A percentile compares a stretch with the other conserved stretches of the same genome.
phyloP scores from a whole-genome alignment of 2,113 vertebrate species.

The Verasper variegatus region DNA sequence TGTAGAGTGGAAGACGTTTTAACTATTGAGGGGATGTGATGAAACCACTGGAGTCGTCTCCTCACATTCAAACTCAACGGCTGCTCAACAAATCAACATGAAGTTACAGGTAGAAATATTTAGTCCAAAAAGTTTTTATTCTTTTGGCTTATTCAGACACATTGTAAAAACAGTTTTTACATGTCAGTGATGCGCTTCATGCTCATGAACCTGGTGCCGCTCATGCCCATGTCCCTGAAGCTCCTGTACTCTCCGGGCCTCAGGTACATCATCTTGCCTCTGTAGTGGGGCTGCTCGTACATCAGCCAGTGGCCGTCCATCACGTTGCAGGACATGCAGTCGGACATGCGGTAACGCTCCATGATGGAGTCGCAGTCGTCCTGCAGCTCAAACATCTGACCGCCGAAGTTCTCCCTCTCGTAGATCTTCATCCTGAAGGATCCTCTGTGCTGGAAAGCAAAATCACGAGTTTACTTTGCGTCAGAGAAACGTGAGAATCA shows the following conservation, averaged over 20 bases:
- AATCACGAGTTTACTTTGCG: background rate
- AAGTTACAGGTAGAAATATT: background rate
- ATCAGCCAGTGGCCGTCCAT: slow-evolving; percentile 83
- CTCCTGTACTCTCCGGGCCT: slow-evolving; percentile 78
- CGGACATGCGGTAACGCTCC: slow-evolving; percentile 74
- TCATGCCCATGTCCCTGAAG: slow-evolving; percentile 71
- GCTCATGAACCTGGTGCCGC: slow-evolving; percentile 64
- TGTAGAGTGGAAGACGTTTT: too few species aligned
- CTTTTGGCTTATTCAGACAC: background rate
- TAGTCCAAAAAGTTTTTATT: background rate
- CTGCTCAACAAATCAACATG: background rate
- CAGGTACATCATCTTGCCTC: slow-evolving; percentile 76
- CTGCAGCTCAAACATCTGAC: slow-evolving; percentile 69
- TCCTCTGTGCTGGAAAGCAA: slow-evolving; percentile 46
- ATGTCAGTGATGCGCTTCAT: slow-evolving; percentile 77
- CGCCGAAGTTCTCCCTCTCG: slow-evolving; percentile 75
- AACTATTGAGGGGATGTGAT: too few species aligned
- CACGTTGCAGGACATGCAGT: slow-evolving; percentile 80
- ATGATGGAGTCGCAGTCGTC: slow-evolving; percentile 77
- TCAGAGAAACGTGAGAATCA: background rate
- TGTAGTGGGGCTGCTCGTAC: slow-evolving; percentile 80
- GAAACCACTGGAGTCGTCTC: too few species aligned
- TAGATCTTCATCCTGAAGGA: slow-evolving; percentile 72
- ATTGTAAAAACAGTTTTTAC: slow-evolving; percentile 34
- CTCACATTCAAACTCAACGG: background rate